Percentiles rank a stretch among this genome's conserved stretches.
Evolutionary conservation across 2,888 invertebrate species (phyloP).

Genomic region (Ectemnius cavifrons): DNA sequence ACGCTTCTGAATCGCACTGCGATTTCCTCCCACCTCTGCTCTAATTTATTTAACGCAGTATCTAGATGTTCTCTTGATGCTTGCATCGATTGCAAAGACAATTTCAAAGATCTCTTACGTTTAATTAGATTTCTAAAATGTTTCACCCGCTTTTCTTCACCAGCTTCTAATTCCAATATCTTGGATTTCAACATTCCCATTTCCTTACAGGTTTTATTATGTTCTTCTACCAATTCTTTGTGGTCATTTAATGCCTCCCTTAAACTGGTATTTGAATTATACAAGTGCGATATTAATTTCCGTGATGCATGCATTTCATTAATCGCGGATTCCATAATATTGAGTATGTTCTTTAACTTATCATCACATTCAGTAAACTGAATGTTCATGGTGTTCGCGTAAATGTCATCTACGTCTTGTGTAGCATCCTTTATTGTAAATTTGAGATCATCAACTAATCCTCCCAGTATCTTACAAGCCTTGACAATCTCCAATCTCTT

Average conservation of each 20-base stretch:
- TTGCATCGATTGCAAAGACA: constrained; percentile 27
- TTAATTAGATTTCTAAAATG: constrained; percentile 41
- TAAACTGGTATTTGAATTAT: constrained; percentile 38
- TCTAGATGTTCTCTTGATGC: constrained; percentile 33
- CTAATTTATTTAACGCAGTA: constrained; percentile 30
- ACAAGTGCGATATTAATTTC: constrained; percentile 42
- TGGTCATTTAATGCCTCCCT: constrained; percentile 46
- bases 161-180: constrained; percentile 37
- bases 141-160: constrained; percentile 46
- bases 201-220: constrained; percentile 29
- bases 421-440: constrained; percentile 24
- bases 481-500: constrained; percentile 39
- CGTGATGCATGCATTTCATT: constrained; percentile 43
- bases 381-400: constrained; percentile 12
- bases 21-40: constrained; percentile 50
- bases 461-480: constrained; percentile 38
- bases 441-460: constrained; percentile 36
- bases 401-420: constrained; percentile 20
- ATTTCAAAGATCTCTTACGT: constrained; percentile 38
- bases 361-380: constrained; percentile 4
- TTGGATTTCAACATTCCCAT: constrained; percentile 39
- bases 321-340: constrained; percentile 41
- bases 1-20: constrained; percentile 37
- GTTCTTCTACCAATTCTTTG: constrained; percentile 34
- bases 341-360: constrained; percentile 29